Evolutionary conservation across 2,797 vertebrate species (phyloP), one percentile per base, ranked within the genome.

Genomic region (Gymnocypris eckloni): DNA sequence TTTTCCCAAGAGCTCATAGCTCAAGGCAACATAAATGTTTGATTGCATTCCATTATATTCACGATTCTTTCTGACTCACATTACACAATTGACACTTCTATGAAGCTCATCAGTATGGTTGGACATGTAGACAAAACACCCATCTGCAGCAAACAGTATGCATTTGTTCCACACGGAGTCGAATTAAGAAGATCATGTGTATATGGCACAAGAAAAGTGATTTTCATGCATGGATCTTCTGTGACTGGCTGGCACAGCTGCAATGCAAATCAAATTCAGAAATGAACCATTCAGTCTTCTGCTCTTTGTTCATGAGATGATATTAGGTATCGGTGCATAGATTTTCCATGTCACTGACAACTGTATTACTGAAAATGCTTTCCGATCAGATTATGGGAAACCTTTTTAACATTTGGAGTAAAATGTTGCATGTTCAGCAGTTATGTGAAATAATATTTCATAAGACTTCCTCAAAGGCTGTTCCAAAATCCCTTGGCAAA

Each of bases 231-330:
- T 86, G 87, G 91, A 88, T 92, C 92, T 28, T 45, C 81, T 54
- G 56, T 61, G 28, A 83, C 85, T 82, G 59, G 73, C 59, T 75
- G 69, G 82, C 78, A 75, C 48, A 41, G 66, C 50, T 91, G 82
- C 84, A 78, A 86, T 87, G 91, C 90, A 93, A 93, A 95, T 94
- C 92, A 92, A 92, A 94, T 93, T 92, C 91, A 91, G 91, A 89
- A 94, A 94, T 84, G 75, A 33, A 75, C 79, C 71, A 80, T 83
- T 76, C 37, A 70, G 77, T n/a, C 75, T 67, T 59, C 28, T 28
- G 69, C 67, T 45, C 79, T 66, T 75, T 86, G 77, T 81, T 85
- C 52, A 1, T 48, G 61, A 66, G 52, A 89, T 78, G 73, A 89
- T 73, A 79, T 87, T 75, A 73, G 45, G 59, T 79, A 16, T 77